Base-by-base conservation (phyloP, 2,888 invertebrate genomes). In the Cosmopolites sordidus region DNA sequence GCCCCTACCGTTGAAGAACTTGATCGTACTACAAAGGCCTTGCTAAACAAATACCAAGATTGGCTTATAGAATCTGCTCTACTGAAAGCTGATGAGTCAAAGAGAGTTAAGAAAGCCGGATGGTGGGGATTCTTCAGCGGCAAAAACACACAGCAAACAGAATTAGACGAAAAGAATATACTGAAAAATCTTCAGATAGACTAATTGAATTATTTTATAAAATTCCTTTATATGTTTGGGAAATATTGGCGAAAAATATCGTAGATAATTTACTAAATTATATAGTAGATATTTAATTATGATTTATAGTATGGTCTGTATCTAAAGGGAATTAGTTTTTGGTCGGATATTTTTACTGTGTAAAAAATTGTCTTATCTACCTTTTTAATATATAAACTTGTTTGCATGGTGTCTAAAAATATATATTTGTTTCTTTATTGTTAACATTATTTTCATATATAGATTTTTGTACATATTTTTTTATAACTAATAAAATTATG, bases 11-110 rank as follows among this genome's bases (percentile, higher is more conserved):
- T 81, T 0, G 78, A 79, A 50, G 72, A 82, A n/a, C 76, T 83
- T 46, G 79, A 79, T 56, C 78, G 77, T 59, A 79, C 81, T 44
- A 75, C 80, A 4, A 75, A 75, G 54, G 73, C 76, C 15, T 75
- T 84, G 75, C 78, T 80, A 58, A 74, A 76, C 8, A 80, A 80
- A 56, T 84, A 84, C 62, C 74, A 74, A 40, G 77, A 80, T 12
- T 85, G 84, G 84, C 61, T 84, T 61, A 74, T 79, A 39, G 83
- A 84, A 60, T 75, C 79, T 0, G 81, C 78, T 56, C 73, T 76
- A 2, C 79, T 80, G 57, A 80, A 78, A 59, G 78, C 78, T 0
- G 74, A 75, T 50, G 74, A 75, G 54, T 62, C 69, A 16, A 74
- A 74, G 59, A 61, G 74, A 22, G 57, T 65, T 2, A 73, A 71